phyloP scores from a whole-genome alignment of 2,113 vertebrate species.

The Oreotrochilus melanogaster region DNA sequence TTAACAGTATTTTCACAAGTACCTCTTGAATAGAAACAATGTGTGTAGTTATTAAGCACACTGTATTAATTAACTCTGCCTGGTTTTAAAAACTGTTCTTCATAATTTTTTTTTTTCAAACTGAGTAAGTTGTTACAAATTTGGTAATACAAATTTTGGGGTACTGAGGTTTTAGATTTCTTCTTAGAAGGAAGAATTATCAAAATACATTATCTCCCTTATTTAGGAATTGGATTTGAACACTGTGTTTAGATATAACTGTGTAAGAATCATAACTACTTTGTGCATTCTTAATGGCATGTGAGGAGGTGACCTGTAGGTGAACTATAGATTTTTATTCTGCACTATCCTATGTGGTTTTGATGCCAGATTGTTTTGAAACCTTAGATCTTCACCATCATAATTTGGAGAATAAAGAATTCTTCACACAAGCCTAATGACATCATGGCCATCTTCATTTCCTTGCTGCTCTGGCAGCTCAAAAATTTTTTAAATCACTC shows the following conservation, averaged over 20 bases:
- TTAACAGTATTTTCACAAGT: neutral
- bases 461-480: neutral
- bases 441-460: neutral
- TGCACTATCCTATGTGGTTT: neutral
- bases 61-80: neutral
- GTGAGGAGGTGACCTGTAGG: neutral
- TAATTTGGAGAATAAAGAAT: neutral
- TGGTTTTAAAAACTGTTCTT: neutral
- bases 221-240: neutral
- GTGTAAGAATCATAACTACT: neutral
- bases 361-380: neutral
- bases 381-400: neutral
- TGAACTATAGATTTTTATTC: neutral
- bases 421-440: neutral
- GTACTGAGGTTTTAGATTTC: neutral
- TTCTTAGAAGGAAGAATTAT: neutral
- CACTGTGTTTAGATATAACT: neutral
- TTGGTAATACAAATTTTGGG: neutral
- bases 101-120: neutral
- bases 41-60: neutral
- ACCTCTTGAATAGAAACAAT: neutral
- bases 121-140: neutral
- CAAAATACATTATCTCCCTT: neutral
- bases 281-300: neutral
- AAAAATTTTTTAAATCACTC: neutral